Base-by-base conservation (phyloP, 2,888 invertebrate species). In the Melinopterus prodromus region DNA sequence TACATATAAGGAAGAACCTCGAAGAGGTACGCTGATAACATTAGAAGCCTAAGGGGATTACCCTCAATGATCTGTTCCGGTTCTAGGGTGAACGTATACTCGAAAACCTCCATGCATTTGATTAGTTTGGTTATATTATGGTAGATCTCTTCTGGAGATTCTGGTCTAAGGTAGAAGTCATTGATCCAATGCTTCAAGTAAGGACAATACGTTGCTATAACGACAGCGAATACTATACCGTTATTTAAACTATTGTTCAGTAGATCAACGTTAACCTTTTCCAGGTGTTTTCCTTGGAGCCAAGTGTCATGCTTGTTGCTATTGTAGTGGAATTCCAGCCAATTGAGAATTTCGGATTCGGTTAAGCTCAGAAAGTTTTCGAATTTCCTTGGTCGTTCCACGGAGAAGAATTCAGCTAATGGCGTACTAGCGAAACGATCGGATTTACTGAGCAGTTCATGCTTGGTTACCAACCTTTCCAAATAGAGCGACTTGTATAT, bases 81-180 rank as follows among this genome's bases (percentile, higher is more conserved):
- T 86, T 12, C 90, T 90, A 14, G 91, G 5, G 91, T 90, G 84
- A 92, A 92, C 82, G 92, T 92, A 4, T 93, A 87, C 74, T 90
- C 89, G 69, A 94, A 87, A 79, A 87, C 85, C 82, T 90, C 90
- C 90, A 93, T 91, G 6, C 91, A 90, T 83, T 91, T 90, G 16
- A 91, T 89, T 69, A 92, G 87, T 69, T 91, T 88, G 81, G 91
- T 90, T 1, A 92, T 92, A 82, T 94, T 94, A 85, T 93, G 92
- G 70, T 92, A 88, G 16, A 89, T 86, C 87, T 91, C 89, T 80
- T 90, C 86, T 76, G 85, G 80, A 83, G 85, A 87, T 7, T 80
- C 82, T 2, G 91, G 90, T 26, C 86, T 83, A 69, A 90, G 83
- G 84, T 91, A 92, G 83, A 91, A 89, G 80, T 91, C 90, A 26